These are phyloP conservation scores for Pollachius pollachius DNA, from an alignment of 2,113 vertebrate species.

Conservation along the genomic window DNA sequence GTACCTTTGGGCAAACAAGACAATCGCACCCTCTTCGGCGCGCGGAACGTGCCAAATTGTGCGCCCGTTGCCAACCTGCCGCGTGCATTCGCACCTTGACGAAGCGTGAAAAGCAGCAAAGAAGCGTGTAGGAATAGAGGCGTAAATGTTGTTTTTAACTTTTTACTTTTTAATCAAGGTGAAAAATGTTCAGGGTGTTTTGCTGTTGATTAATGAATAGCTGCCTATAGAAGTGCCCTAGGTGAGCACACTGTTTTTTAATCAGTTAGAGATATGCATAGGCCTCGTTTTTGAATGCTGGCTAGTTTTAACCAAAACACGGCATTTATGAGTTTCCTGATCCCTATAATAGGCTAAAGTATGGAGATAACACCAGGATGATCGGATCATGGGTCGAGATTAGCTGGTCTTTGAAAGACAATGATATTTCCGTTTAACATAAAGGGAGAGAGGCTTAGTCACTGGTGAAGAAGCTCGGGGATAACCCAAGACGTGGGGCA, in stretches of 20 bases:
- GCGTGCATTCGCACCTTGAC: neutral
- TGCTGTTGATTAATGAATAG: no score
- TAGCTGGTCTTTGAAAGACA: constrained; percentile 56
- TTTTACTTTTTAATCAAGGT: neutral
- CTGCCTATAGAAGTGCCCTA: no score
- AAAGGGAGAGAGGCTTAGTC: constrained; percentile 40
- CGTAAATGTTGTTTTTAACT: neutral
- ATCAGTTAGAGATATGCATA: neutral
- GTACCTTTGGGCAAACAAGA: neutral
- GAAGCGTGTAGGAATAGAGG: neutral
- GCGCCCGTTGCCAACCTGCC: neutral
- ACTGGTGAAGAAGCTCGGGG: constrained; percentile 26
- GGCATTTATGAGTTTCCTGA: constrained; percentile 46
- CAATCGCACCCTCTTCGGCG: neutral
- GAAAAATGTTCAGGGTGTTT: neutral
- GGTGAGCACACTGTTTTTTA: neutral
- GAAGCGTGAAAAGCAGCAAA: neutral
- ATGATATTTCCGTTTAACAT: constrained; percentile 64
- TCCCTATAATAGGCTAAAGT: constrained; percentile 60
- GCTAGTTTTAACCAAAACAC: constrained; percentile 20
- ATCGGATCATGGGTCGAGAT: constrained; percentile 70
- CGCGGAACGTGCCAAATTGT: constrained; percentile 5
- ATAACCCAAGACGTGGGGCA: no score
- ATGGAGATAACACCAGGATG: constrained; percentile 68
- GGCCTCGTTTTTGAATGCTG: neutral